phyloP scores from a whole-genome alignment of 2,113 vertebrate genomes.

The Ammodytes dubius region DNA sequence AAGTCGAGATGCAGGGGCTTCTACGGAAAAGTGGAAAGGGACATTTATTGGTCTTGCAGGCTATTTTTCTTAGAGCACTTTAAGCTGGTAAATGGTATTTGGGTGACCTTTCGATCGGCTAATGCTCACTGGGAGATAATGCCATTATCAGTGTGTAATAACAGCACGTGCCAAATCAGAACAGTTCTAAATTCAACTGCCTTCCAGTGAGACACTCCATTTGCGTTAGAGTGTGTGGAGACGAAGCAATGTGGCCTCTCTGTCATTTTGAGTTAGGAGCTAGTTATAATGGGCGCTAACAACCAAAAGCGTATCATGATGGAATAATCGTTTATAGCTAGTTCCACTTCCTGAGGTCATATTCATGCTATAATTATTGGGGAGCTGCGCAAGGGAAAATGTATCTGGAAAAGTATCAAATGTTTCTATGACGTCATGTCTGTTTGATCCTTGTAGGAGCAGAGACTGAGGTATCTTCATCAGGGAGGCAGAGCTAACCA shows the following conservation, averaged over 20 bases:
- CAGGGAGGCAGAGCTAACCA: constrained; percentile 78
- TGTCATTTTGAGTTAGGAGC: not conserved
- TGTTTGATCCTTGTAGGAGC: constrained; percentile 73
- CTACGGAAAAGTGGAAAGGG: not conserved
- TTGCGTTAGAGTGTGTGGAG: no score
- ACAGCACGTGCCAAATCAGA: not conserved
- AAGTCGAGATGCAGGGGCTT: not conserved
- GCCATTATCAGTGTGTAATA: not conserved
- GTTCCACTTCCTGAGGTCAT: not conserved
- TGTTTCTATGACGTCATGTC: not conserved
- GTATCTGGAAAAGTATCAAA: not conserved
- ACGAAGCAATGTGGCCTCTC: no score
- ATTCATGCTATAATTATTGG: no score
- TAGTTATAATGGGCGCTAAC: not conserved
- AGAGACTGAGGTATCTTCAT: constrained; percentile 92
- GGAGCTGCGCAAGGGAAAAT: not conserved
- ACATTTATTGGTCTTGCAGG: not conserved
- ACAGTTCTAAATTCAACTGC: not conserved
- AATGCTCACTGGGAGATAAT: not conserved
- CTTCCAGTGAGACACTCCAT: not conserved
- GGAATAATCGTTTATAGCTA: not conserved
- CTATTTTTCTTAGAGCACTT: not conserved
- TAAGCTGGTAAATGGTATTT: not conserved
- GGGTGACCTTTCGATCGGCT: not conserved
- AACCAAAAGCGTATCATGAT: not conserved